Evolutionary conservation across 2,797 vertebrate genomes (phyloP).

Genomic region (Anguilla marmorata): DNA sequence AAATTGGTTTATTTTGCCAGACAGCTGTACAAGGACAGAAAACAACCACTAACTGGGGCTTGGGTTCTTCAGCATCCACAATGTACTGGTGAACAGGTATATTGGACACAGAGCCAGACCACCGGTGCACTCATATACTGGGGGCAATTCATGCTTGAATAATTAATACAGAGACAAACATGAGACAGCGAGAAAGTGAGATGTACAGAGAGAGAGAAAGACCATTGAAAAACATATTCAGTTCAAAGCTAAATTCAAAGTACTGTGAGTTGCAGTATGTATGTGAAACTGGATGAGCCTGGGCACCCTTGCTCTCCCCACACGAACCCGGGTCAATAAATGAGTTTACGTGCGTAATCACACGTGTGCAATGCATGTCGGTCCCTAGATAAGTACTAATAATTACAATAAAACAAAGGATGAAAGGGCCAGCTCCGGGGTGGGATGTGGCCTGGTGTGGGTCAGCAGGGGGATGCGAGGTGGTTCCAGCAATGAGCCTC

Average conservation of each 20-base stretch:
- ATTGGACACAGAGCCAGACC: slow-evolving; percentile 8
- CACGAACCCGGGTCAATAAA: not conserved
- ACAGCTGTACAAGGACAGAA: slow-evolving; percentile 23
- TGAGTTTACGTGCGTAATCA: not conserved
- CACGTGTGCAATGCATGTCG: not conserved
- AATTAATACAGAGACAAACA: not conserved
- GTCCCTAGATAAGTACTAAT: not conserved
- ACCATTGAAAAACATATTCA: not conserved
- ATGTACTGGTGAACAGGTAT: slow-evolving; percentile 38
- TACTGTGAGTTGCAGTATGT: not conserved
- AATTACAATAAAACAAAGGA: not conserved
- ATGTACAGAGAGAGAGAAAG: too few relatives aligned
- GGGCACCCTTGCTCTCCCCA: not conserved
- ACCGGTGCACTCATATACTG: slow-evolving; percentile 9
- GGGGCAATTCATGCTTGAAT: not conserved
- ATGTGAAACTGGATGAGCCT: not conserved
- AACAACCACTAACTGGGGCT: slow-evolving; percentile 21
- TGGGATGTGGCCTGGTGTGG: not conserved
- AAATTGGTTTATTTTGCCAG: slow-evolving; percentile 40
- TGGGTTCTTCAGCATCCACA: slow-evolving; percentile 39
- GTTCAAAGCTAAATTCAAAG: not conserved
- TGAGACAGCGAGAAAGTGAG: not conserved
- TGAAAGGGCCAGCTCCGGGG: not conserved
- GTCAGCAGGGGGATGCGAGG: slow-evolving; percentile 7
- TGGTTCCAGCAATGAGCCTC: slow-evolving; percentile 1